phyloP scores from a whole-genome alignment of 1,140 invertebrate species.

The Catajapyx aquilonaris region DNA sequence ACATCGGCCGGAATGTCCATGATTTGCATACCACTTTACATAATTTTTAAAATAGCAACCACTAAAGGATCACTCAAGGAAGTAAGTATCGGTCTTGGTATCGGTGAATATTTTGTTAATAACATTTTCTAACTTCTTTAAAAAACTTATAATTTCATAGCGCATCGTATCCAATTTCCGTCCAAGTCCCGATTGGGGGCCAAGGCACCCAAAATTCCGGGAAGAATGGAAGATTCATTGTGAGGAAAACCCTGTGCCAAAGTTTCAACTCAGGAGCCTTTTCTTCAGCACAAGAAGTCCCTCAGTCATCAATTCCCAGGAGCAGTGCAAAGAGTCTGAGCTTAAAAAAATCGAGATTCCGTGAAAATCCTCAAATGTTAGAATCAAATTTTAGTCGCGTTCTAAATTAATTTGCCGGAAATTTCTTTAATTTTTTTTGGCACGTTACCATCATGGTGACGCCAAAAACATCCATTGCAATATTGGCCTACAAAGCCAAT shows the following conservation, averaged over 20 bases:
- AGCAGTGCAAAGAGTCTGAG: too few relatives aligned
- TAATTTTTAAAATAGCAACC: constrained; percentile 24
- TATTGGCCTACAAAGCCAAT: too few relatives aligned
- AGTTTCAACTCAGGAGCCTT: too few relatives aligned
- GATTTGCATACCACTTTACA: constrained; percentile 33
- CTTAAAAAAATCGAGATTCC: too few relatives aligned
- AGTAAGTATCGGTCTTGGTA: constrained; percentile 8
- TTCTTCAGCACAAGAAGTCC: too few relatives aligned
- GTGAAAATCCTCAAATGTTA: too few relatives aligned
- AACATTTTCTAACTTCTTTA: not conserved
- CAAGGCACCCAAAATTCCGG: not conserved
- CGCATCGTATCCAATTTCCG: not conserved
- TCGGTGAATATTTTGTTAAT: not conserved
- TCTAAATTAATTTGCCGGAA: too few relatives aligned
- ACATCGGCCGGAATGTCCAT: constrained; percentile 31
- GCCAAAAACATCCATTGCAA: too few relatives aligned
- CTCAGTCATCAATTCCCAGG: too few relatives aligned
- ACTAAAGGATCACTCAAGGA: constrained; percentile 18
- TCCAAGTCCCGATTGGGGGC: not conserved
- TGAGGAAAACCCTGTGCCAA: not conserved
- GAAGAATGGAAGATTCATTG: not conserved
- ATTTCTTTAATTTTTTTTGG: too few relatives aligned
- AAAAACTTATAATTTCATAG: not conserved
- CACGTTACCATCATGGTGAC: too few relatives aligned
- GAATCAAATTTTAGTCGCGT: too few relatives aligned